Percentiles rank a stretch among this genome's conserved stretches.
These are phyloP conservation scores for Argentina silus DNA, from an alignment of 2,797 vertebrate genomes.

Conservation along the genomic window DNA sequence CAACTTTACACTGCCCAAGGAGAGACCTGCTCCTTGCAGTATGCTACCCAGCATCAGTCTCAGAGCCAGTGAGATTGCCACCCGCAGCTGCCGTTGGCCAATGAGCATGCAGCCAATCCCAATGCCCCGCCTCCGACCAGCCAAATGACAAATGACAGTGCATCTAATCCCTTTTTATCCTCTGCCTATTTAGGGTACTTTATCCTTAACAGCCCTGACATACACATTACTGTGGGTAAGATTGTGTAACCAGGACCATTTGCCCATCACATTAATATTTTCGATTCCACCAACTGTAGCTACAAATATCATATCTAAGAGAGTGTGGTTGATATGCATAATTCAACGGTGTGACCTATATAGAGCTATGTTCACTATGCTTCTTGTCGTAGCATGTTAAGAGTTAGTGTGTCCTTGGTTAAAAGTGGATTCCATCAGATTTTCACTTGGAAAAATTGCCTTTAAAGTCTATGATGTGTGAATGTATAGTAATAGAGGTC, in stretches of 20 bases:
- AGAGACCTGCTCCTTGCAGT: not conserved
- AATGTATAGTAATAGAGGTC: too few relatives aligned
- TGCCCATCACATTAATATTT: too few relatives aligned
- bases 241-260: not conserved
- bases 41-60: not conserved
- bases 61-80: not conserved
- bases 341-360: conserved; percentile 6
- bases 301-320: not conserved
- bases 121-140: not conserved
- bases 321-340: conserved; percentile 1
- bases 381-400: not conserved
- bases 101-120: not conserved
- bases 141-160: not conserved
- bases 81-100: not conserved
- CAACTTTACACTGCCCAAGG: not conserved
- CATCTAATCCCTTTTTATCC: not conserved
- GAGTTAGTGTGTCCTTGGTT: not conserved
- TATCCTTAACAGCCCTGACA: not conserved
- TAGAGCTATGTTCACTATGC: not conserved
- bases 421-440: not conserved
- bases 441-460: too few relatives aligned
- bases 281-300: not conserved
- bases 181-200: not conserved
- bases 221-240: not conserved
- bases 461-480: too few relatives aligned